phyloP scores from a whole-genome alignment of 2,797 vertebrate genomes.

The Cuniculus paca region DNA sequence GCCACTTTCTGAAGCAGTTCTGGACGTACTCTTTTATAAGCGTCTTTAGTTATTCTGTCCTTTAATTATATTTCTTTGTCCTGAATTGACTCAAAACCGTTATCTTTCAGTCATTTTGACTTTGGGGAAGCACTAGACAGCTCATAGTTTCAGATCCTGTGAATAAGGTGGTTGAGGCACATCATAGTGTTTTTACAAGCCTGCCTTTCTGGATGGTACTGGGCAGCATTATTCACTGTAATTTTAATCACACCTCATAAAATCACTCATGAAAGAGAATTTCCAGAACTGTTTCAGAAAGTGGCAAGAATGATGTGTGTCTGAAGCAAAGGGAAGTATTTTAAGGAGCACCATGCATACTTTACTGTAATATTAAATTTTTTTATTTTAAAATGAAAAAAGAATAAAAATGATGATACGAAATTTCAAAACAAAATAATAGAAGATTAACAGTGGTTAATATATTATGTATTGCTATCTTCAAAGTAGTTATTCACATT shows the following conservation, averaged over 20 bases:
- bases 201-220: neutral
- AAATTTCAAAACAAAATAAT: no score
- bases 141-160: neutral
- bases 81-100: neutral
- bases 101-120: neutral
- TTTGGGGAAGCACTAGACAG: neutral
- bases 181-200: neutral
- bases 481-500: no score
- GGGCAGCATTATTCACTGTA: neutral
- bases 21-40: neutral
- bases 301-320: neutral
- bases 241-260: neutral
- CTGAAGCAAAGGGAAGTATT: neutral
- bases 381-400: neutral
- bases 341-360: neutral
- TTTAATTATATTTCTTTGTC: neutral
- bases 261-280: neutral
- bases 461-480: no score
- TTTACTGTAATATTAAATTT: neutral
- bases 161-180: neutral
- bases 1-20: neutral
- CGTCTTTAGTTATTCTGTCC: neutral
- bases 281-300: neutral
- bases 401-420: no score
- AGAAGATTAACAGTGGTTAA: no score